Evolutionary conservation across 2,113 vertebrate genomes (phyloP), one percentile per base, ranked within the genome.

Genomic region (Oreochromis spilurus): DNA sequence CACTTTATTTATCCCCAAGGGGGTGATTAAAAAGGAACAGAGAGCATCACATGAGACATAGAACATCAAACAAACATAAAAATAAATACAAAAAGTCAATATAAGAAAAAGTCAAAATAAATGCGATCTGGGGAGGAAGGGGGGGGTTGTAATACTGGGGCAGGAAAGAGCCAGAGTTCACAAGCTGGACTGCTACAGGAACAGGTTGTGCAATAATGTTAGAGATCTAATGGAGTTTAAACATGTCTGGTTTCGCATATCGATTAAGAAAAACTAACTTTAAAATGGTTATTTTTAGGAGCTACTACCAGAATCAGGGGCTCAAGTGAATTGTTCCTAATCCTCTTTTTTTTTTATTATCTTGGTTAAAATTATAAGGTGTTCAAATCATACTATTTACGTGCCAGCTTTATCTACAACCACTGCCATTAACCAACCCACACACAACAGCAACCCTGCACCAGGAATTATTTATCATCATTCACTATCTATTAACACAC

Each of bases 381-480:
- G 45, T 45, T 87, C 13, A 87, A 50, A 83, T 85, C 80, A 48
- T 58, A 60, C 65, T n/a, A n/a, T 79, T 40, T 79, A 38, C 13
- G 19, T 83, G 60, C 21, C 77, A 84, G 38, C 54, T 65, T 48
- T 52, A 9, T 48, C 29, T 79, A 52, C 48, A 83, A 87, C 70
- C 58, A 55, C 45, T 79, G 81, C 82, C 82, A 78, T 78, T 85
- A 84, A 81, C 19, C 38, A 77, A 65, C 75, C 50, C 83, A 67
- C 78, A 72, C 19, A 14, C 60, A 31, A 79, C 48, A 24, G 21
- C 53, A 67, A 78, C 81, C 40, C 48, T 9, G 34, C 81, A 87
- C 24, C 67, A 67, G 34, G 62, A 83, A 89, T 85, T 75, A 89
- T 88, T 88, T 77, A 91, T 89, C 80, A 72, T 65, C 55, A 80